phyloP scores from a whole-genome alignment of 1,140 invertebrate species.

The Bombus impatiens region DNA sequence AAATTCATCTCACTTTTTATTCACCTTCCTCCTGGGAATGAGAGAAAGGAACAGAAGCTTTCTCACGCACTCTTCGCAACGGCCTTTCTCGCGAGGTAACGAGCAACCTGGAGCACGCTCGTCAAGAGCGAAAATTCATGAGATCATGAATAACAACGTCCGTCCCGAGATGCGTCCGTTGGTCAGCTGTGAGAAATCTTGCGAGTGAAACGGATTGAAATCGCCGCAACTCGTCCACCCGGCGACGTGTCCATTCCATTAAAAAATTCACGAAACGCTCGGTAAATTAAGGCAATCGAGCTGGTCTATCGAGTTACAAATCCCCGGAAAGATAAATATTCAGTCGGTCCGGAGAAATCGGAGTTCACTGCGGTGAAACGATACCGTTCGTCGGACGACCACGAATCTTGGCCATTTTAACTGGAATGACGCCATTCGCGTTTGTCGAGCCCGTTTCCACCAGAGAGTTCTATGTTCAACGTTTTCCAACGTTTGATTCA shows the following conservation, averaged over 20 bases:
- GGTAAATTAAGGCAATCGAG: slow-evolving; percentile 16
- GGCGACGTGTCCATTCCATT: background rate
- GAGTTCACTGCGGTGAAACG: background rate
- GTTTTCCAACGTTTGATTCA: slow-evolving; percentile 16
- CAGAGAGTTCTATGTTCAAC: background rate
- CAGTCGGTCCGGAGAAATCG: slow-evolving; percentile 10
- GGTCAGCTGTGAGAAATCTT: background rate
- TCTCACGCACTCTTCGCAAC: background rate
- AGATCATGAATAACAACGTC: slow-evolving; percentile 79
- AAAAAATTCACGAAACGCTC: slow-evolving; percentile 11
- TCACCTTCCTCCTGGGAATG: background rate
- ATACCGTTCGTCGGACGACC: slow-evolving; percentile 2
- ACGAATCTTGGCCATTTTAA: background rate
- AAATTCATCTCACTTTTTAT: slow-evolving; percentile 28
- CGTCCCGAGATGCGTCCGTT: background rate
- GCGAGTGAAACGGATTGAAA: background rate
- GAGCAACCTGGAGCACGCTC: slow-evolving; percentile 54
- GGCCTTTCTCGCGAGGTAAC: slow-evolving; percentile 52
- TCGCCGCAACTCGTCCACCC: background rate
- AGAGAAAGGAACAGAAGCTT: background rate
- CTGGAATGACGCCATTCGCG: slow-evolving; percentile 5
- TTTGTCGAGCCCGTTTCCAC: background rate
- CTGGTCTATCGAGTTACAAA: background rate
- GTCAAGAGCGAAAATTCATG: slow-evolving; percentile 78
- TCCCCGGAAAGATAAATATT: background rate